Base-by-base conservation (phyloP, 2,113 vertebrate genomes). In the Egretta garzetta region DNA sequence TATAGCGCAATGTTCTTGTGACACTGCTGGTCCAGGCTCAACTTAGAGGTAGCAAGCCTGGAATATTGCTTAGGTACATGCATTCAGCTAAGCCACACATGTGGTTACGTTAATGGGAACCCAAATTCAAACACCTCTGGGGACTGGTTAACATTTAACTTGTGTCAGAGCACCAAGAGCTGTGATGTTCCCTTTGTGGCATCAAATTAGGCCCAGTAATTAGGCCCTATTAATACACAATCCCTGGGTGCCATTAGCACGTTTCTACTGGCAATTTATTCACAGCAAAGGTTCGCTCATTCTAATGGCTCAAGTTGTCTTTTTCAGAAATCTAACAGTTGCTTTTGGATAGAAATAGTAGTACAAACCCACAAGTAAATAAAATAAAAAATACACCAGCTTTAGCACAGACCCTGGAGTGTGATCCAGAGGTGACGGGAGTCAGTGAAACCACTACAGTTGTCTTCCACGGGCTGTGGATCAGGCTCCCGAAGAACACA, bases 161-260 rank as follows among this genome's bases (percentile, higher is more conserved):
- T 60, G 27, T 92, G 73, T 73, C 90, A 95, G 63, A 96, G 87
- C 68, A 74, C 58, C 76, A 56, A 56, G 37, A 93, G 56, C 62
- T 86, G 58, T 28, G 27, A 66, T 72, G 33, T 67, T 94, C 80
- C 93, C 87, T 76, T 66, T 85, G 80, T 89, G 74, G 55, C 66
- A 80, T 49, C 94, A 83, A 72, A 94, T 96, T 66, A 93, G 56
- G 83, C 58, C 82, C 86, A 75, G 91, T 97, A 95, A 94, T 93
- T 92, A 66, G 52, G 37, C 73, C 37, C 70, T 85, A 68, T 33
- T 90, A 90, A 95, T 84, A 76, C 93, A 83, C 86, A 77, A 39
- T 91, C 88, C 53, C 74, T 19, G 32, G 55, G 39, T 91, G 84
- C 82, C 92, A 45, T 73, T 55, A 96, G 74, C 75, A 94, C 18